Percentiles rank a stretch among this genome's conserved stretches.
Evolutionary conservation across 2,888 invertebrate genomes (phyloP).

Genomic region (Augiades crinisus): DNA sequence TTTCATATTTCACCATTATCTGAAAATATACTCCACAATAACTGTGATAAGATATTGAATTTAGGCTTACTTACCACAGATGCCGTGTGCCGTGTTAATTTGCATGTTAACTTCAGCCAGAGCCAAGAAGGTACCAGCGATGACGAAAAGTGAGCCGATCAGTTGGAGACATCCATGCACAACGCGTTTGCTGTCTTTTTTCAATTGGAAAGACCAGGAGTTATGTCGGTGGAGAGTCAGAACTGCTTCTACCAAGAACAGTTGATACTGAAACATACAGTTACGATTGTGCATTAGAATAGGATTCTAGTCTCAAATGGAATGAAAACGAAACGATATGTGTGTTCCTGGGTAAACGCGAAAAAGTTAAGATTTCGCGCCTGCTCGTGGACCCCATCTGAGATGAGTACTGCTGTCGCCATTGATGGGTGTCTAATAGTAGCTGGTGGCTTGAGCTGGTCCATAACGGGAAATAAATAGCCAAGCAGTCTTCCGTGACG

Average conservation of each 20-base stretch:
- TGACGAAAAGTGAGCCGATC: conserved; percentile 69
- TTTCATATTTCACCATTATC: neutral
- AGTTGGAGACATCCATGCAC: conserved; percentile 79
- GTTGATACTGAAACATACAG: conserved; percentile 69
- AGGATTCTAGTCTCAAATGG: no score
- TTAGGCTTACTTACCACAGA: conserved; percentile 63
- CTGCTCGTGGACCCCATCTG: no score
- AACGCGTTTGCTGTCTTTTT: conserved; percentile 60
- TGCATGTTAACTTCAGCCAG: conserved; percentile 59
- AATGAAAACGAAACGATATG: no score
- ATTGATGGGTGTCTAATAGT: no score
- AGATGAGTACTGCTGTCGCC: no score
- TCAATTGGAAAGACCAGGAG: conserved; percentile 71
- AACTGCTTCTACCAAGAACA: conserved; percentile 74
- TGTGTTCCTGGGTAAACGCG: no score
- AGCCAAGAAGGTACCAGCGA: conserved; percentile 73
- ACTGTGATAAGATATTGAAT: conserved; percentile 5
- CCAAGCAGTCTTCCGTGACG: no score
- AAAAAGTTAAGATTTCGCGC: no score
- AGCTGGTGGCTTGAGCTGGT: no score
- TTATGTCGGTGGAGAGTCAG: conserved; percentile 71
- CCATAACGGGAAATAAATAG: no score
- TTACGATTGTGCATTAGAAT: no score
- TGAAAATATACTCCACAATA: neutral
- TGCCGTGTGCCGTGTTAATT: conserved; percentile 66